Evolutionary conservation across 53 echinoderm and acorn worm species (phyloP), one percentile per base, ranked within the genome.

Genomic region (Paracentrotus lividus): DNA sequence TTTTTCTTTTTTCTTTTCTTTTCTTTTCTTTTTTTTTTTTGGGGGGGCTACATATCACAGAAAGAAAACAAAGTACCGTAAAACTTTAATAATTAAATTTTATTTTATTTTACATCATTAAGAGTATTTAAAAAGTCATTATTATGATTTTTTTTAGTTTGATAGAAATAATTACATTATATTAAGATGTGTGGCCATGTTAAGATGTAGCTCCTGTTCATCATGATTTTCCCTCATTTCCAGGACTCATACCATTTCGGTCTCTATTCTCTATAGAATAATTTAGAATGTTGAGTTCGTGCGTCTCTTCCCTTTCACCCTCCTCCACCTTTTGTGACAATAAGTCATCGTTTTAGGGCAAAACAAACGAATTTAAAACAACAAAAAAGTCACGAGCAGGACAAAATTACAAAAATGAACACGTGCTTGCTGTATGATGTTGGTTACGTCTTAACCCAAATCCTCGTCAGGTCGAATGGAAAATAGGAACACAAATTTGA

Each of bases 381-480:
- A 64, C 10, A 29, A 64, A 64, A 31, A 9, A 64, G 3, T 8
- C 14, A 76, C 76, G 8, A 76, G n/a, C n/a, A n/a, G 42, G 76
- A 76, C 38, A 20, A 40, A 42, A 0, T 67, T 67, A 67, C 40
- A 38, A 76, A 16, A 76, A n/a, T n/a, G n/a, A 76, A 76, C 21
- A 76, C 42, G 42, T 42, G 75, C 20, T 38, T 34, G 20, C 21
- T 75, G 76, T 40, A 42, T 20, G 38, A 76, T 76, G 42, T 40
- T 76, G 40, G 42, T 76, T 40, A 42, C 42, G 21, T 76, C 16
- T 76, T 76, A 75, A 76, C 76, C 76, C 42, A 76, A 76, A 76
- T 76, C 20, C 42, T 42, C 1, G 32, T 76, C 18, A 42, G 76
- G 42, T 40, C 42, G 76, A 76, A 76, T 42, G 76, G 23, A 76